Percentiles rank a stretch among this genome's conserved stretches.
phyloP scores from a whole-genome alignment of 2,797 vertebrate species.

The Tarsius wallacei region DNA sequence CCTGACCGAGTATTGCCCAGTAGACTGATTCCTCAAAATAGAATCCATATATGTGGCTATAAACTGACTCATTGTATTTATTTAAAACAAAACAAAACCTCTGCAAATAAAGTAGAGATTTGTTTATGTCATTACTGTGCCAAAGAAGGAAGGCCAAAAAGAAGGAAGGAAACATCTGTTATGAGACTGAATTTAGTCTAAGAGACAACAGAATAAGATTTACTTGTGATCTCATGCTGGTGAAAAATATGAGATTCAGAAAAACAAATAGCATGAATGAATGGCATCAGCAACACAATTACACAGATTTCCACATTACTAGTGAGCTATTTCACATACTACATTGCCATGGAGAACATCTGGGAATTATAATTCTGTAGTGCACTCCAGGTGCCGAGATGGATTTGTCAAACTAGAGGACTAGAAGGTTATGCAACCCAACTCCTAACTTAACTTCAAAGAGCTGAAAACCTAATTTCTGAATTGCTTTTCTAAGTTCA shows the following conservation, averaged over 20 bases:
- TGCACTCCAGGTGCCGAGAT: neutral
- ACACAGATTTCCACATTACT: neutral
- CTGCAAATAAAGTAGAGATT: neutral
- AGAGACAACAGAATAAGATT: neutral
- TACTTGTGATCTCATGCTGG: neutral
- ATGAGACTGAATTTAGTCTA: neutral
- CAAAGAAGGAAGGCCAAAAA: neutral
- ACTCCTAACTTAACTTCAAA: neutral
- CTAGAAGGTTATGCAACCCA: neutral
- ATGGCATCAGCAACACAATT: neutral
- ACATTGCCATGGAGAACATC: neutral
- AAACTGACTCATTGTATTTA: neutral
- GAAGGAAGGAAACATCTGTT: neutral
- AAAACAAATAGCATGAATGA: neutral
- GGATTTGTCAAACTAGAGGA: neutral
- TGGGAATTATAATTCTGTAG: neutral
- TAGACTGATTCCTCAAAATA: neutral
- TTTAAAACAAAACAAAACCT: neutral
- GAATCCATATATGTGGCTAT: neutral
- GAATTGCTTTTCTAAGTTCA: neutral
- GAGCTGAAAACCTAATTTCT: neutral
- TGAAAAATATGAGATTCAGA: conserved; percentile 11
- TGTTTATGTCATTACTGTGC: too few species aligned
- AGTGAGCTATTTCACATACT: neutral
- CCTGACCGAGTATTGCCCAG: neutral